Conservation (phyloP, 2,797 vertebrate species). For the Pteronotus mesoamericanus region DNA sequence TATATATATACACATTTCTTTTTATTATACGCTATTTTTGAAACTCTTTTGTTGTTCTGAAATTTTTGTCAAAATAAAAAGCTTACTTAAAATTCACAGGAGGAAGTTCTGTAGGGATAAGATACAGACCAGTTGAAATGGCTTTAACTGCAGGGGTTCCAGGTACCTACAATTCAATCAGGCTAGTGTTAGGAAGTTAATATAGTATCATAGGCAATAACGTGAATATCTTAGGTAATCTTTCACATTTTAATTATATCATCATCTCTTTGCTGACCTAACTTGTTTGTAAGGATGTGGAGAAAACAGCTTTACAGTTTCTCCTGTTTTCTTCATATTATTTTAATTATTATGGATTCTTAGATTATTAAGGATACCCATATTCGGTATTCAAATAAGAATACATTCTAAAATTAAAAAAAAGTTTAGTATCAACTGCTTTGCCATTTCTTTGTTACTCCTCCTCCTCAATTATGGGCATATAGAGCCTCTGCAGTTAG, state of each 20-base stretch:
- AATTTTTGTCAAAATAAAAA: not conserved
- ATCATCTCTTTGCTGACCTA: not conserved
- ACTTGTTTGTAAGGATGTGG: not conserved
- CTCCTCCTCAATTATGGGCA: not conserved
- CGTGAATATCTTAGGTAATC: not conserved
- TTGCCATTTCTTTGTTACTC: not conserved
- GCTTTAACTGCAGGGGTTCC: not conserved
- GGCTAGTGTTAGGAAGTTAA: not conserved
- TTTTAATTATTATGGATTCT: not conserved
- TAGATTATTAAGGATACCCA: not conserved
- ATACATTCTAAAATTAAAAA: not conserved
- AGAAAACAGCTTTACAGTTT: not conserved
- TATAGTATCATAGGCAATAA: not conserved
- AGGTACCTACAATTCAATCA: no score
- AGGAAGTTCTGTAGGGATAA: not conserved
- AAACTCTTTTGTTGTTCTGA: not conserved
- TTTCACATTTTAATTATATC: slow-evolving; percentile 17
- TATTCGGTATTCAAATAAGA: slow-evolving; percentile 21
- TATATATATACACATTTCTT: no score
- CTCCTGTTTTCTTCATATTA: not conserved
- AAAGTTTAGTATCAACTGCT: not conserved
- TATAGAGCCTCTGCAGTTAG: not conserved
- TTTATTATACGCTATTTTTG: not conserved
- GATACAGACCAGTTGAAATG: not conserved
- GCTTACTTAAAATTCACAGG: not conserved